Conservation (phyloP, 2,888 invertebrate genomes). For the Eudemis profundana region DNA sequence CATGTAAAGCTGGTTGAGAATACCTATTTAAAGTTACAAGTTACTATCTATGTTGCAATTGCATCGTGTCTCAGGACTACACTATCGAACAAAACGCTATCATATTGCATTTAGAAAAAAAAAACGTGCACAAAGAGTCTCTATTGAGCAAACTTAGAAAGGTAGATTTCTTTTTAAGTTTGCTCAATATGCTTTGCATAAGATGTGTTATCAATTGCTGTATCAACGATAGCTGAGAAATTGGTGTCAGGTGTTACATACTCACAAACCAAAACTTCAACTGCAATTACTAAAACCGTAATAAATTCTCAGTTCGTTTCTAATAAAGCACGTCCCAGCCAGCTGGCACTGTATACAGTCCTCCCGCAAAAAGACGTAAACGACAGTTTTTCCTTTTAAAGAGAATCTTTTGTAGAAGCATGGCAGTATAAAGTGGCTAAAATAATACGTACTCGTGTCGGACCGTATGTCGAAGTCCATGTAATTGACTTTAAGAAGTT, state of each 20-base stretch:
- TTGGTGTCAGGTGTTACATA: background rate
- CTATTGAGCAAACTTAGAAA: too few species aligned
- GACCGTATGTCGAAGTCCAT: conserved; percentile 27
- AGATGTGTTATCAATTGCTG: too few species aligned
- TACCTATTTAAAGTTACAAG: too few species aligned
- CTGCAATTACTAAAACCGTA: conserved; percentile 7
- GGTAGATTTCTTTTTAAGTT: too few species aligned
- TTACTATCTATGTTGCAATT: too few species aligned
- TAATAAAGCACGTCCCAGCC: conserved; percentile 16
- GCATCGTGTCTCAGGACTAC: too few species aligned
- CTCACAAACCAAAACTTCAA: background rate
- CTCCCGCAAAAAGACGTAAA: background rate
- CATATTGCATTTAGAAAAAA: too few species aligned
- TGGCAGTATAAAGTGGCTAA: conserved; percentile 18
- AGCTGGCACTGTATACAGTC: background rate
- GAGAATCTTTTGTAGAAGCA: conserved; percentile 2
- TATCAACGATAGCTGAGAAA: too few species aligned
- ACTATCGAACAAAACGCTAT: too few species aligned
- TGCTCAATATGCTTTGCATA: too few species aligned
- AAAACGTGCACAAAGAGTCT: too few species aligned
- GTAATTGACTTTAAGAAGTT: conserved; percentile 42
- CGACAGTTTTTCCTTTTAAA: background rate
- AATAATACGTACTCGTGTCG: conserved; percentile 30
- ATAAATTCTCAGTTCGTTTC: conserved; percentile 28
- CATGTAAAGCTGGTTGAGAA: too few species aligned